A percentile compares a stretch with the other conserved stretches of the same genome.
Conservation (phyloP, 2,113 vertebrate genomes). For the Sminthopsis crassicaudata region DNA sequence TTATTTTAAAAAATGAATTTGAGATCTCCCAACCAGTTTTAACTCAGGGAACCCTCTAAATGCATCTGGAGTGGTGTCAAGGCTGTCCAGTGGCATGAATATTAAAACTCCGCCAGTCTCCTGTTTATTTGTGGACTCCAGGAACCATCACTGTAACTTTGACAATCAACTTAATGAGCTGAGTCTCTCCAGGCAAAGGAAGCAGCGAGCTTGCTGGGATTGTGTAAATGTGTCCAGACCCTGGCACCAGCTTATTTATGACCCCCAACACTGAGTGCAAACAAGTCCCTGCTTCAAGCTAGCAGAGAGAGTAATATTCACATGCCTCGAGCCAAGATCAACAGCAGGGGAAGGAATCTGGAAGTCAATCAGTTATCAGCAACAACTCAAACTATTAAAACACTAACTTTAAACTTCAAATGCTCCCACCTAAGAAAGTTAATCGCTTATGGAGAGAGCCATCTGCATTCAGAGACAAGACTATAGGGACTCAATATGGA, state of each 20-base stretch:
- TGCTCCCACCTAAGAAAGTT: background rate
- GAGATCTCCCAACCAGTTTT: constrained; percentile 12
- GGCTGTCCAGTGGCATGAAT: constrained; percentile 55
- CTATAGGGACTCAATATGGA: too few species aligned
- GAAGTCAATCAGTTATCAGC: background rate
- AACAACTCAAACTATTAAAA: background rate
- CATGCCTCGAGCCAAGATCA: background rate
- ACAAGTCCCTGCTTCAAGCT: background rate
- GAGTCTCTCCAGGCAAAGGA: constrained; percentile 47
- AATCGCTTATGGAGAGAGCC: background rate
- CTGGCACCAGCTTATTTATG: constrained; percentile 62
- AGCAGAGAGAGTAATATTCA: background rate
- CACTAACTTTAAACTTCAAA: background rate
- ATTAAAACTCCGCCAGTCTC: constrained; percentile 10
- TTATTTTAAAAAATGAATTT: background rate
- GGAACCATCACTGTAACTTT: constrained; percentile 32
- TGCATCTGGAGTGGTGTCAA: constrained; percentile 14
- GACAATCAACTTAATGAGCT: constrained; percentile 49
- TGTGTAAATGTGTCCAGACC: constrained; percentile 55
- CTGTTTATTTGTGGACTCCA: constrained; percentile 42
- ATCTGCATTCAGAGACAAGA: too few species aligned
- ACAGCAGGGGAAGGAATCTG: background rate
- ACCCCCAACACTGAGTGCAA: constrained; percentile 54
- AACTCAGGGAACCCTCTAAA: constrained; percentile 32
- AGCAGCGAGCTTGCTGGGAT: constrained; percentile 35